These are phyloP conservation scores for Hermaeophaga mercurialis DNA, from an alignment of 2,888 invertebrate genomes.

Conservation along the genomic window DNA sequence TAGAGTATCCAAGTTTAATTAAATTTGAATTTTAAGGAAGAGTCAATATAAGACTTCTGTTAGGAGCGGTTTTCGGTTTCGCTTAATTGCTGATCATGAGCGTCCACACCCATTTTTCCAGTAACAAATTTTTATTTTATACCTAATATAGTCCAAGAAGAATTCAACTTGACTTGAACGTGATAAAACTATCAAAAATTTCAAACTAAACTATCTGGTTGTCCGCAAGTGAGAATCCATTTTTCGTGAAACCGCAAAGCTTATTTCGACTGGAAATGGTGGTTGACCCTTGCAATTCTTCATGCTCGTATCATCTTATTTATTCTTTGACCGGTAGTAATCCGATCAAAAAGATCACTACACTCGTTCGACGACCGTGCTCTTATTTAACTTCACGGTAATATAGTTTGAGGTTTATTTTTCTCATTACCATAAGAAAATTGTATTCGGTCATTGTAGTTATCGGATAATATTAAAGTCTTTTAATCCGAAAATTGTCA, in stretches of 20 bases:
- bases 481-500: too few relatives aligned
- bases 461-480: too few relatives aligned
- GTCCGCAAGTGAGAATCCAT: too few relatives aligned
- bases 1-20: constrained; percentile 23
- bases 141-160: too few relatives aligned
- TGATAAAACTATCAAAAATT: too few relatives aligned
- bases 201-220: too few relatives aligned
- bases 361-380: neutral
- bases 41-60: constrained; percentile 27
- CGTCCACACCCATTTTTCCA: too few relatives aligned
- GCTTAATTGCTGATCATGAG: constrained; percentile 10
- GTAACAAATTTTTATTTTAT: too few relatives aligned
- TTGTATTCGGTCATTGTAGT: too few relatives aligned
- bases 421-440: constrained; percentile 3
- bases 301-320: constrained; percentile 30
- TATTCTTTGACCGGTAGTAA: constrained; percentile 29
- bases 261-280: constrained; percentile 22
- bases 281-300: constrained; percentile 20
- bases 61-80: constrained; percentile 22
- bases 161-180: too few relatives aligned
- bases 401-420: constrained; percentile 1
- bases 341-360: constrained; percentile 24
- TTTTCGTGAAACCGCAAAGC: constrained; percentile 29
- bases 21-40: constrained; percentile 29
- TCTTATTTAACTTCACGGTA: constrained; percentile 2